Evolutionary conservation across 2,888 invertebrate species (phyloP).

Genomic region (Ephialtes manifestator): DNA sequence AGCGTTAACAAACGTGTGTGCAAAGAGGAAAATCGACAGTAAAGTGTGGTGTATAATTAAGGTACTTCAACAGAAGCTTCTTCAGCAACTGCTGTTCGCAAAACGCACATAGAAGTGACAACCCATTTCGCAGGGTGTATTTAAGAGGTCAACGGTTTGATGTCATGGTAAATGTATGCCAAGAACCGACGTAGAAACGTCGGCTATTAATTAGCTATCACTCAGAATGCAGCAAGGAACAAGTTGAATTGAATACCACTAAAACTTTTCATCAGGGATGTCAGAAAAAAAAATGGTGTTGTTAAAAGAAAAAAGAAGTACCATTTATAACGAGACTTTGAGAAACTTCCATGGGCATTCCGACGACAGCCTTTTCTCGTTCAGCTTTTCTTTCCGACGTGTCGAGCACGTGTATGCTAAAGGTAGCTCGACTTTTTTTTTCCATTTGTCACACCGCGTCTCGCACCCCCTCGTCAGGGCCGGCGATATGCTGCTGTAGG

Average conservation of each 20-base stretch:
- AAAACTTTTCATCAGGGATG: neutral
- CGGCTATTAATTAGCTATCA: constrained; percentile 14
- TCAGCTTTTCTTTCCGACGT: constrained; percentile 17
- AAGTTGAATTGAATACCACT: constrained; percentile 25
- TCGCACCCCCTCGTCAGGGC: constrained; percentile 31
- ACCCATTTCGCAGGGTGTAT: neutral
- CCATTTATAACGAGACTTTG: constrained; percentile 10
- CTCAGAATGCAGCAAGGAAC: neutral
- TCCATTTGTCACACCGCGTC: constrained; percentile 69
- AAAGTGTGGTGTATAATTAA: neutral
- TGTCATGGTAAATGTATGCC: neutral
- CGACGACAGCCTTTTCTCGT: constrained; percentile 35
- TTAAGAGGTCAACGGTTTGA: neutral
- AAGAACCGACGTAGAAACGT: neutral
- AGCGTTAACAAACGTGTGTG: constrained; percentile 54
- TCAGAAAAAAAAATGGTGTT: neutral
- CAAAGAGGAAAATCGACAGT: constrained; percentile 31
- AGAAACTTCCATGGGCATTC: constrained; percentile 24
- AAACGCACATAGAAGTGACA: neutral
- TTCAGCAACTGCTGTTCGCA: neutral
- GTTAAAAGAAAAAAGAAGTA: constrained; percentile 10
- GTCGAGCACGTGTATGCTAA: constrained; percentile 36
- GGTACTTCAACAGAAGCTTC: neutral
- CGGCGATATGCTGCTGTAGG: constrained; percentile 19
- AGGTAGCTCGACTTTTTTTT: constrained; percentile 50